A percentile compares a stretch with the other conserved stretches of the same genome.
phyloP scores from a whole-genome alignment of 23 tunicate genomes.

The Ciona savignyi region DNA sequence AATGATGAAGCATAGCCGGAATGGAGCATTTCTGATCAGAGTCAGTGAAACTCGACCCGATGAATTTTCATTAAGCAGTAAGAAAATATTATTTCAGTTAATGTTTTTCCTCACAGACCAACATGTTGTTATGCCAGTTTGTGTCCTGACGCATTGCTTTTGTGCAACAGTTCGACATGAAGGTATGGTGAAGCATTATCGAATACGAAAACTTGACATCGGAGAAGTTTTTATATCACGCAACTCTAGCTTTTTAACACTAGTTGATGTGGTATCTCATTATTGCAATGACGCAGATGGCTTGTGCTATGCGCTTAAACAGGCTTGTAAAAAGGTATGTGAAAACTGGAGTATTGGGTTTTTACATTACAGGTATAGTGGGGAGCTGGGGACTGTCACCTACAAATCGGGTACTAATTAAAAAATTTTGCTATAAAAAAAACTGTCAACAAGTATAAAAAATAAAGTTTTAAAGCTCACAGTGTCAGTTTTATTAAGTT shows the following conservation, averaged over 20 bases:
- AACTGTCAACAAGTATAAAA: no score
- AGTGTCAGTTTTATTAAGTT: no score
- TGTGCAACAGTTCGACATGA: constrained; percentile 47
- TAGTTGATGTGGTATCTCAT: constrained; percentile 63
- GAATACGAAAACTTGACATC: constrained; percentile 49
- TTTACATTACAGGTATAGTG: no score
- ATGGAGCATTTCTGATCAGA: constrained; percentile 57
- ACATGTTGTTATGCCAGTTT: no score
- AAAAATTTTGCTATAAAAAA: no score
- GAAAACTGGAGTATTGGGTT: not conserved
- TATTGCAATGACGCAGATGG: constrained; percentile 63
- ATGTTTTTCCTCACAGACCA: no score
- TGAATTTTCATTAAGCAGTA: constrained; percentile 69
- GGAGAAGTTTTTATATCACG: constrained; percentile 75
- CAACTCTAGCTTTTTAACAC: constrained; percentile 39
- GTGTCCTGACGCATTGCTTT: not conserved
- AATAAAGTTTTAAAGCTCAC: no score
- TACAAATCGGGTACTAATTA: no score
- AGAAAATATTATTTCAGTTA: no score
- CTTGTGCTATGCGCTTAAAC: constrained; percentile 33
- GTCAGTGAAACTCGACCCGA: constrained; percentile 85
- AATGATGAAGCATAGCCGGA: constrained; percentile 32
- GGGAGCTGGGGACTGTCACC: no score
- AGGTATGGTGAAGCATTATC: constrained; percentile 53
- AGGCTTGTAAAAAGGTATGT: constrained; percentile 39